A percentile compares a stretch with the other conserved stretches of the same genome.
phyloP scores from a whole-genome alignment of 2,888 invertebrate genomes.

The Nycteola revayana region DNA sequence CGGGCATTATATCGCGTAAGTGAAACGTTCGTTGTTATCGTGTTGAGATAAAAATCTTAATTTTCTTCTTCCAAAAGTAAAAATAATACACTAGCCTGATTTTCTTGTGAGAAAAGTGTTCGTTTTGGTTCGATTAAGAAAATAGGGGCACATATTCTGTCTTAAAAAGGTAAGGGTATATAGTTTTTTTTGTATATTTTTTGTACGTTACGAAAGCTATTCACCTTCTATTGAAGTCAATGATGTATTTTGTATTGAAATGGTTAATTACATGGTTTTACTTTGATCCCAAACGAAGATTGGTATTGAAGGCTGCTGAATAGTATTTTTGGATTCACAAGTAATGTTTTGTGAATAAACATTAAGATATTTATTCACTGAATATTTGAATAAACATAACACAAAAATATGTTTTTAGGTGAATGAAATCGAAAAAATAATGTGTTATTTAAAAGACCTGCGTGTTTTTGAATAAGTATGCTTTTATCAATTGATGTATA shows the following conservation, averaged over 20 bases:
- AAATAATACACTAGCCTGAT: neutral
- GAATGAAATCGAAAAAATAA: too few species aligned
- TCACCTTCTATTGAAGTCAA: conserved; percentile 36
- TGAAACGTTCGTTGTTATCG: conserved; percentile 19
- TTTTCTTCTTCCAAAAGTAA: conserved; percentile 1
- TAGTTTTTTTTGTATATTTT: conserved; percentile 22
- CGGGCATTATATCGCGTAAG: conserved; percentile 26
- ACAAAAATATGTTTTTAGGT: too few species aligned
- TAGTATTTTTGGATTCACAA: too few species aligned
- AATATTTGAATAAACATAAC: too few species aligned
- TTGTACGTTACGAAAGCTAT: conserved; percentile 27
- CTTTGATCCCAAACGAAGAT: conserved; percentile 1
- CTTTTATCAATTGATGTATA: too few species aligned
- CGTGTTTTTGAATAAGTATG: too few species aligned
- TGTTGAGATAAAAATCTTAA: conserved; percentile 13
- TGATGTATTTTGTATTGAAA: conserved; percentile 41
- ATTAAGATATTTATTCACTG: too few species aligned
- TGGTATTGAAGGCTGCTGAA: too few species aligned
- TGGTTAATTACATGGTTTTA: conserved; percentile 34
- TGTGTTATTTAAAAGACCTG: too few species aligned
- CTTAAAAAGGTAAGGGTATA: conserved; percentile 29
- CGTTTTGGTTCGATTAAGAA: conserved; percentile 12
- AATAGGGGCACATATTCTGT: neutral
- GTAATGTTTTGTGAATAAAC: too few species aligned
- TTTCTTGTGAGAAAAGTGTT: conserved; percentile 17